phyloP scores from a whole-genome alignment of 2,113 vertebrate genomes.

The Menura novaehollandiae region DNA sequence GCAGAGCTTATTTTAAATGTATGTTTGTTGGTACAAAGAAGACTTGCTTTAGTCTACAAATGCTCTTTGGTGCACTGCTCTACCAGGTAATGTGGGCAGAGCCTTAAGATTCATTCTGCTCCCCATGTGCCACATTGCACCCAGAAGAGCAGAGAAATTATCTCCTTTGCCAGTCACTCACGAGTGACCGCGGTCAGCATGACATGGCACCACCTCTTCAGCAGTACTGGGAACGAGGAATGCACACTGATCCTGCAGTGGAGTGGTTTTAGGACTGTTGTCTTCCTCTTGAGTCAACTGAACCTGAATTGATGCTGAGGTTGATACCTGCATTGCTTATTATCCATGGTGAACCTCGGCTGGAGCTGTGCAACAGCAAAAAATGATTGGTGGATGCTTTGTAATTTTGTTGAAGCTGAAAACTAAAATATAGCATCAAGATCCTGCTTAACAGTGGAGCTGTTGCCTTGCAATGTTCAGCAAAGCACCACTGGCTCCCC shows the following conservation, averaged over 20 bases:
- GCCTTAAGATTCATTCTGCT: neutral
- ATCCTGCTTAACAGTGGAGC: neutral
- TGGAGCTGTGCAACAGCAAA: neutral
- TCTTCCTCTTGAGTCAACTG: neutral
- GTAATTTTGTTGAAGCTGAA: neutral
- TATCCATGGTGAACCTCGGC: fast-evolving
- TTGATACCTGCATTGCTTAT: neutral
- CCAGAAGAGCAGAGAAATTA: neutral
- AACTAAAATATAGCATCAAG: neutral
- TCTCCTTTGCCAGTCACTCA: fast-evolving
- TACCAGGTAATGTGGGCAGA: neutral
- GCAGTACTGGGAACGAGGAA: neutral
- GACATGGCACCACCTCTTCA: neutral
- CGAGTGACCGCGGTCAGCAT: fast-evolving
- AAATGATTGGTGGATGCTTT: neutral
- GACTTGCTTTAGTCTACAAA: neutral
- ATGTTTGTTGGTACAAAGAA: neutral
- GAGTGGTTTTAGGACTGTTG: neutral
- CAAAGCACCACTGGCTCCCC: neutral
- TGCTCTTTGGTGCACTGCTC: neutral
- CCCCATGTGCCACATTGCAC: neutral
- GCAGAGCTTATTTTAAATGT: neutral
- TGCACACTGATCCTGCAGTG: neutral
- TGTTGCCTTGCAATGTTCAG: neutral
- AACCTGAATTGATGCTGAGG: neutral